These are phyloP conservation scores for Phoxinus phoxinus DNA, from an alignment of 2,113 vertebrate species.

Conservation along the genomic window DNA sequence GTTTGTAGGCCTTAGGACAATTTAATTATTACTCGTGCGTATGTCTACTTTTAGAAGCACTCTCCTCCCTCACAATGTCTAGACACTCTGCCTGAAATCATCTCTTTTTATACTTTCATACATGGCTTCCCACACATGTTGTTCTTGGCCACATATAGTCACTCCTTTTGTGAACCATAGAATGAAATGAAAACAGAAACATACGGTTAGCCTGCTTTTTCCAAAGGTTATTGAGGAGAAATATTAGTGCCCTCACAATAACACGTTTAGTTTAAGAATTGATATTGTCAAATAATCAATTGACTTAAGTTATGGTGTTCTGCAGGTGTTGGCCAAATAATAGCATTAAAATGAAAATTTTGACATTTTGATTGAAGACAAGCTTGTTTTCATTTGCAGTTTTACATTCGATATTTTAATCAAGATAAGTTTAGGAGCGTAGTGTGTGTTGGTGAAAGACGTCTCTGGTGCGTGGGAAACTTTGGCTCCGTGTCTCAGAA, in stretches of 20 bases:
- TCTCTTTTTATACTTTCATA: constrained; percentile 48
- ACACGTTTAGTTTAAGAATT: neutral
- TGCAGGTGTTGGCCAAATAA: constrained; percentile 10
- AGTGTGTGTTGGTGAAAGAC: neutral
- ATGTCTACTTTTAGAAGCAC: constrained; percentile 44
- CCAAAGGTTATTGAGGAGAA: neutral
- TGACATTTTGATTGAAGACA: neutral
- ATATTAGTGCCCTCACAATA: neutral
- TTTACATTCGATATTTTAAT: neutral
- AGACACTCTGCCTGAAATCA: constrained; percentile 37
- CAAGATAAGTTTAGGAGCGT: constrained; percentile 1
- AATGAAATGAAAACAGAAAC: constrained; percentile 38
- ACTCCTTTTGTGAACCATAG: constrained; percentile 31
- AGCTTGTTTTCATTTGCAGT: neutral
- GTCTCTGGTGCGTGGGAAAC: constrained; percentile 56
- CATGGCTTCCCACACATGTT: constrained; percentile 47
- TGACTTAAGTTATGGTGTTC: neutral
- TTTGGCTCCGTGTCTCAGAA: constrained; percentile 44
- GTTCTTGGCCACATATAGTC: constrained; percentile 26
- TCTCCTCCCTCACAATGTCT: constrained; percentile 46
- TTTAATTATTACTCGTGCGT: constrained; percentile 46
- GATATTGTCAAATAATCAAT: constrained; percentile 2
- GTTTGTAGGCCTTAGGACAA: constrained; percentile 27
- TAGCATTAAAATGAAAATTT: neutral
- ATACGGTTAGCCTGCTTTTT: constrained; percentile 14